Conservation (phyloP, 1,140 invertebrate species). For the Drosophila littoralis region DNA sequence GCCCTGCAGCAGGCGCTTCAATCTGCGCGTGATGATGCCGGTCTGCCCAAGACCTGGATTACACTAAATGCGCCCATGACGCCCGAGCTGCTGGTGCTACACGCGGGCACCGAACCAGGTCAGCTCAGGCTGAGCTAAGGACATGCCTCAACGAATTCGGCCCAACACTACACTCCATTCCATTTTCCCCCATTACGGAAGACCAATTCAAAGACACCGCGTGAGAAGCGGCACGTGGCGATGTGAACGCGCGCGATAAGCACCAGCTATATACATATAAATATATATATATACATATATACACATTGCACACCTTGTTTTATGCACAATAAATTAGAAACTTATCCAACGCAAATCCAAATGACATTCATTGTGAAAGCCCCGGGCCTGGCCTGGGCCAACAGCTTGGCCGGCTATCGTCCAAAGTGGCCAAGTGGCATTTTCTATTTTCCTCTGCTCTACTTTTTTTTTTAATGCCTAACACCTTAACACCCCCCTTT, state of each 20-base stretch:
- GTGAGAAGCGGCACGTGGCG: constrained; percentile 70
- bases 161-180: neutral
- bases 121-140: constrained; percentile 67
- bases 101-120: constrained; percentile 68
- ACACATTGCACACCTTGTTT: constrained; percentile 47
- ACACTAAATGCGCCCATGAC: constrained; percentile 85
- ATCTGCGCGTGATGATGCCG: constrained; percentile 87
- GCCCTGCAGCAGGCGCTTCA: constrained; percentile 90
- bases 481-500: constrained; percentile 63
- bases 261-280: constrained; percentile 27
- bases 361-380: constrained; percentile 72
- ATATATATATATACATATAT: constrained; percentile 22
- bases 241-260: constrained; percentile 55
- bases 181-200: neutral
- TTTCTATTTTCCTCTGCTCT: constrained; percentile 46
- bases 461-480: constrained; percentile 51
- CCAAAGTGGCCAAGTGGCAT: constrained; percentile 16
- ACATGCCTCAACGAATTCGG: neutral
- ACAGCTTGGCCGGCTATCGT: constrained; percentile 13
- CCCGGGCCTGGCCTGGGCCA: constrained; percentile 24
- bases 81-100: constrained; percentile 83
- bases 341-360: constrained; percentile 77
- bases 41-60: constrained; percentile 85
- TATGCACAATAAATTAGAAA: constrained; percentile 78
- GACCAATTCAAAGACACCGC: constrained; percentile 23